phyloP scores from a whole-genome alignment of 2,797 vertebrate species.

The Graptemys geographica region DNA sequence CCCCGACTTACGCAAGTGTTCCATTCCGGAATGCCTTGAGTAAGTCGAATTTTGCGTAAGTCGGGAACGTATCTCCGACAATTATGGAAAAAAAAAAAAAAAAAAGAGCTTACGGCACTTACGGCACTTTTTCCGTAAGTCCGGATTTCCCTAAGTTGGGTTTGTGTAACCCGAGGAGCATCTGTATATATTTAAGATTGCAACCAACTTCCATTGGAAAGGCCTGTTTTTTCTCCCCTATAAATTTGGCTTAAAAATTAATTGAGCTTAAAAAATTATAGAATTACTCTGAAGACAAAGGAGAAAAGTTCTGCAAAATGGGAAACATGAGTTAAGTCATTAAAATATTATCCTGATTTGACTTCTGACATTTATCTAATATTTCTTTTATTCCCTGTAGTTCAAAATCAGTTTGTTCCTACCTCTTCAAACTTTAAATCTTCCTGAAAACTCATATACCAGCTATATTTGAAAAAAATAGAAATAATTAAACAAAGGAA shows the following conservation, averaged over 20 bases:
- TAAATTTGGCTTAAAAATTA: not conserved
- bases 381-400: not conserved
- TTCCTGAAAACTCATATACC: not conserved
- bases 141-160: too few relatives aligned
- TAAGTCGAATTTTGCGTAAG: too few relatives aligned
- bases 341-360: rapidly evolving
- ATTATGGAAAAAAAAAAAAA: too few relatives aligned
- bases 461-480: not conserved
- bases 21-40: too few relatives aligned
- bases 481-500: not conserved
- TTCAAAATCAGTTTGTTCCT: not conserved
- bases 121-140: too few relatives aligned
- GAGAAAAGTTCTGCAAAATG: not conserved
- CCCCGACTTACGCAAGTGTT: too few relatives aligned
- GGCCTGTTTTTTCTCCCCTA: not conserved
- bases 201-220: not conserved
- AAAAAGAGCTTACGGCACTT: too few relatives aligned
- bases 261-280: not conserved
- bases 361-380: not conserved
- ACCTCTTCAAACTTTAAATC: rapidly evolving
- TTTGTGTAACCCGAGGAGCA: too few relatives aligned
- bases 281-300: not conserved
- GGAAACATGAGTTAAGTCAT: not conserved
- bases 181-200: not conserved
- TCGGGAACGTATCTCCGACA: too few relatives aligned